phyloP scores from a whole-genome alignment of 2,113 vertebrate genomes.

The Scortum barcoo region DNA sequence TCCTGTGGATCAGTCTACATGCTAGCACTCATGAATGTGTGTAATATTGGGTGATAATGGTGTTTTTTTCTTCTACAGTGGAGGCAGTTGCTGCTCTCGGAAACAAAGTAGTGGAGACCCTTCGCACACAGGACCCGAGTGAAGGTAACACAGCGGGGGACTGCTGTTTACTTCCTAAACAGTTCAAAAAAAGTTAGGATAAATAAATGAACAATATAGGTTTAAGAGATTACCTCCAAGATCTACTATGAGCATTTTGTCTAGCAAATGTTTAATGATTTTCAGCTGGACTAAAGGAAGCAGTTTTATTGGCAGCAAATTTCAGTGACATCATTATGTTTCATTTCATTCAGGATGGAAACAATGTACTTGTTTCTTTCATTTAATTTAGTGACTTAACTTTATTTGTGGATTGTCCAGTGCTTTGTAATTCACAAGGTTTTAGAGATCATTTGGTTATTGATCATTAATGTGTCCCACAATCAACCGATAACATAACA shows the following conservation, averaged over 20 bases:
- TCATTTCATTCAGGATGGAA: not conserved
- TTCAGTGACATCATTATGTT: not conserved
- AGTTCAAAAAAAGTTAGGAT: not conserved
- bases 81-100: conserved; percentile 96
- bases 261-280: not conserved
- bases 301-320: not conserved
- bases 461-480: not conserved
- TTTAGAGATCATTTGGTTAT: not conserved
- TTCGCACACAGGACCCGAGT: conserved; percentile 91
- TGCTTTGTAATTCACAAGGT: not conserved
- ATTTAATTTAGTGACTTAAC: not conserved
- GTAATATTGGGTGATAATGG: too few species aligned
- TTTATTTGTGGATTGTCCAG: not conserved
- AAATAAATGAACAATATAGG: not conserved
- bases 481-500: not conserved
- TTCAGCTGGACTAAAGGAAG: not conserved
- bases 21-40: not conserved
- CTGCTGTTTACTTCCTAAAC: not conserved
- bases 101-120: conserved; percentile 96
- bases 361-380: too few species aligned
- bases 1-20: not conserved
- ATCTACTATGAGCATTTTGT: not conserved
- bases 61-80: conserved; percentile 81
- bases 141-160: conserved; percentile 87
- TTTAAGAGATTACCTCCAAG: not conserved